phyloP scores from a whole-genome alignment of 2,113 vertebrate species.

The Esox niger region DNA sequence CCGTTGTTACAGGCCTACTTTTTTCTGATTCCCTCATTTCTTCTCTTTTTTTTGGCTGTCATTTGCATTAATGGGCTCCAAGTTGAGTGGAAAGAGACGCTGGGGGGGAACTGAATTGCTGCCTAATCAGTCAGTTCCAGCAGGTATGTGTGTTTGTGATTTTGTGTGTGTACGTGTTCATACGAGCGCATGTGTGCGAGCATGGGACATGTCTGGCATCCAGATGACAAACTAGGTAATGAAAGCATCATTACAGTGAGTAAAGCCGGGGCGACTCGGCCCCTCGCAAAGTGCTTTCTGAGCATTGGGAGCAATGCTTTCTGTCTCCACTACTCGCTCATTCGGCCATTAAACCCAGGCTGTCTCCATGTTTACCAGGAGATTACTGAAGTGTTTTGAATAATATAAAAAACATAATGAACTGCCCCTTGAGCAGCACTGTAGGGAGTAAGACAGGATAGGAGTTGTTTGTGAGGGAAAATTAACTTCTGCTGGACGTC shows the following conservation, averaged over 20 bases:
- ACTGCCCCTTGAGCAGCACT: constrained; percentile 29
- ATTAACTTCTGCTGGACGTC: constrained; percentile 27
- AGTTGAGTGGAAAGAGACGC: constrained; percentile 25
- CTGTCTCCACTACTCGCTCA: constrained; percentile 52
- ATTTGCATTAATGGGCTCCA: constrained; percentile 52
- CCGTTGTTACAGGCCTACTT: neutral
- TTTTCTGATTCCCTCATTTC: constrained; percentile 49
- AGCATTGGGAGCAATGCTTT: constrained; percentile 38
- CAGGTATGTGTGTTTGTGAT: neutral
- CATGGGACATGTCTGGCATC: constrained; percentile 53
- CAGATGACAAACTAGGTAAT: constrained; percentile 44
- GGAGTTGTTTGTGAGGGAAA: constrained; percentile 35
- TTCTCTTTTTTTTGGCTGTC: constrained; percentile 6
- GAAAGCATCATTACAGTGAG: constrained; percentile 58
- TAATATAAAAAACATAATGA: constrained; percentile 58
- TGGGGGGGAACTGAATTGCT: constrained; percentile 3
- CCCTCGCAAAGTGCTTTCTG: constrained; percentile 52
- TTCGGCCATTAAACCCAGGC: constrained; percentile 49
- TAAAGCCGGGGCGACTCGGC: constrained; percentile 37
- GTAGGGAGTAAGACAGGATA: constrained; percentile 42
- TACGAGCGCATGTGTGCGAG: constrained; percentile 28
- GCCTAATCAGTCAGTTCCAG: constrained; percentile 28
- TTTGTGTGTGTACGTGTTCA: neutral
- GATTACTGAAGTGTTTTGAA: constrained; percentile 56
- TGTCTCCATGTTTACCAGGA: constrained; percentile 51